Base-by-base conservation (phyloP, 2,113 vertebrate genomes). In the Burhinus bistriatus region DNA sequence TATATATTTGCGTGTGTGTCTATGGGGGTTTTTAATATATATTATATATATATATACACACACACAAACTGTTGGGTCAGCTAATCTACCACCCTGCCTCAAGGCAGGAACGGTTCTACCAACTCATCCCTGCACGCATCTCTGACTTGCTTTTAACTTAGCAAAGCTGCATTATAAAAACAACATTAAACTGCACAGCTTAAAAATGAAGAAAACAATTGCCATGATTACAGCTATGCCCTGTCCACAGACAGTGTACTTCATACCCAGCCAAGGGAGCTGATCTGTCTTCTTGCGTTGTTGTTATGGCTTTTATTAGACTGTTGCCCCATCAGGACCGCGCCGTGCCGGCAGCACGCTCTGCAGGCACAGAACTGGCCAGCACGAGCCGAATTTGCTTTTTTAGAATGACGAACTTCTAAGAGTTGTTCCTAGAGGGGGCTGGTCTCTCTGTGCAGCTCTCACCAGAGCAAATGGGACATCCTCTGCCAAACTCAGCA, bases 31-130 rank as follows among this genome's bases (percentile, higher is more conserved):
- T 29, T 40, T 17, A 62, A 58, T 5, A 29, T 3, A 55, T 5
- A 23, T 5, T 17, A 40, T 2, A 45, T 1, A 19, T 5, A 55
- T 0, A 55, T 5, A 23, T 5, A 40, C 9, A 54, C 9, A 29
- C 5, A 45, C 1, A 49, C 9, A 15, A 12, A 5, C 11, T 26
- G 36, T 36, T 40, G 61, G 64, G 42, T n/a, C 51, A 81, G 62
- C 21, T 69, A 2, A 62, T 51, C 40, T 20, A 54, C 32, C 36
- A 23, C 9, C 9, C 34, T 86, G 7, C 36, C 72, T 51, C 64
- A 25, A 16, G 54, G n/a, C 58, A 77, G 71, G 19, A 25, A 6
- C 9, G 4, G 54, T 26, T 82, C 42, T 30, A 25, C n/a, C 71
- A 55, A 27, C 59, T 15, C 40, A 17, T 16, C 83, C 49, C 34